Percentiles rank a stretch among this genome's conserved stretches.
phyloP scores from a whole-genome alignment of 1,140 invertebrate genomes.

The Conus ventricosus region DNA sequence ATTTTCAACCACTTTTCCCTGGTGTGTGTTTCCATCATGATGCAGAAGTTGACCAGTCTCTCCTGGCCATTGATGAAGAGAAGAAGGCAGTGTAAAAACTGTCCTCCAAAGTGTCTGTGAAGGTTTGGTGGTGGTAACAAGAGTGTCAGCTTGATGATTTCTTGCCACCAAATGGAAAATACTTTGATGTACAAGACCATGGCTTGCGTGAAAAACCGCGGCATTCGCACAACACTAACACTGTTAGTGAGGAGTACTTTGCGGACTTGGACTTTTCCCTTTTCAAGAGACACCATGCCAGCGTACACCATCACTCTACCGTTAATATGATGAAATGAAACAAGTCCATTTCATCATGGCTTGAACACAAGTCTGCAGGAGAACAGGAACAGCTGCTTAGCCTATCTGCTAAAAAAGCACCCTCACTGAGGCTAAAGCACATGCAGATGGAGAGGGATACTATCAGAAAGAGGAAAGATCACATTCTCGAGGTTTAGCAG shows the following conservation, averaged over 20 bases:
- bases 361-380: background rate
- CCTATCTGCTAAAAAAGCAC: background rate
- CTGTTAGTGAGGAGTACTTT: slow-evolving; percentile 26
- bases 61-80: background rate
- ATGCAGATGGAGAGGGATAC: background rate
- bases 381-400: background rate
- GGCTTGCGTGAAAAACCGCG: background rate
- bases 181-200: slow-evolving; percentile 23
- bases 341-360: background rate
- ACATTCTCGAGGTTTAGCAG: background rate
- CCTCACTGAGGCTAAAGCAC: background rate
- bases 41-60: no score
- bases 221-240: slow-evolving; percentile 29
- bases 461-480: background rate
- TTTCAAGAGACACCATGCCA: slow-evolving; percentile 19
- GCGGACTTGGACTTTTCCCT: slow-evolving; percentile 28
- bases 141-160: slow-evolving; percentile 17
- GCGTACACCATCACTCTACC: slow-evolving; percentile 31
- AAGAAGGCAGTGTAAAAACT: background rate
- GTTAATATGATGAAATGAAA: slow-evolving; percentile 14
- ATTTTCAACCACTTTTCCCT: no score
- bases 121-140: background rate
- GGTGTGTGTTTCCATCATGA: no score
- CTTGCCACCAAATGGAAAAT: background rate
- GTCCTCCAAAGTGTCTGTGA: background rate